Percentiles rank a stretch among this genome's conserved stretches.
Evolutionary conservation across 1,140 invertebrate species (phyloP).

Genomic region (Drosophila sp.): DNA sequence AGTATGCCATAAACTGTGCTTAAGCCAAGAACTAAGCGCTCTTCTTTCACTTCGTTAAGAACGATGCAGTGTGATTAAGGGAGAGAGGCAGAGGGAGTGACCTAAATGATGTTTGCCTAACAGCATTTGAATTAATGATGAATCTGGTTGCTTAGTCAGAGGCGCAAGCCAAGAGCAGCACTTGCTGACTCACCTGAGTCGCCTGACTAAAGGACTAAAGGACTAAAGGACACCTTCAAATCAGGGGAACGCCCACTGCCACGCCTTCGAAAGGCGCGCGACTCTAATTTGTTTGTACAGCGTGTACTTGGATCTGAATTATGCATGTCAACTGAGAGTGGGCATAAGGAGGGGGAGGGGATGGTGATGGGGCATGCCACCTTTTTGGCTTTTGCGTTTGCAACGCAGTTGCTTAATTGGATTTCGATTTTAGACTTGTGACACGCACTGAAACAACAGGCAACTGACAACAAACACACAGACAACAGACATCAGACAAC

Average conservation of each 20-base stretch:
- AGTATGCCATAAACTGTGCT: conserved; percentile 46
- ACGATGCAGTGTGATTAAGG: not conserved
- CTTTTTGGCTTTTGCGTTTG: conserved; percentile 7
- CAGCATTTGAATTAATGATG: conserved; percentile 63
- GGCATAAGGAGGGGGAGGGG: conserved; percentile 1
- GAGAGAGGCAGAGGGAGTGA: not conserved
- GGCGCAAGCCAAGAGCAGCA: not conserved
- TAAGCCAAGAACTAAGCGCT: conserved; percentile 34
- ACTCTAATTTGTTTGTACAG: conserved; percentile 54
- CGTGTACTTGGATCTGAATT: conserved; percentile 37
- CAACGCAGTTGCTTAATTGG: conserved; percentile 58
- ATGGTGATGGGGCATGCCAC: conserved; percentile 8
- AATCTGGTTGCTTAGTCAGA: conserved; percentile 42
- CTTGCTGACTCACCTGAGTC: conserved; percentile 20
- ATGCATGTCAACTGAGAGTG: conserved; percentile 21
- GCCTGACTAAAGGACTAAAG: too few relatives aligned
- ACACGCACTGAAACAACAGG: conserved; percentile 54
- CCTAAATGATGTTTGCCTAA: conserved; percentile 47
- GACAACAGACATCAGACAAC: conserved; percentile 18
- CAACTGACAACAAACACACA: conserved; percentile 4
- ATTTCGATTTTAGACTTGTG: conserved; percentile 78
- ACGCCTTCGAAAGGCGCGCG: conserved; percentile 10
- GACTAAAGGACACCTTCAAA: conserved; percentile 12
- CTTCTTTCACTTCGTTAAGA: conserved; percentile 1
- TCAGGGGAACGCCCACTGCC: conserved; percentile 20